phyloP scores from a whole-genome alignment of 1,140 invertebrate genomes.

The Drosophila ercepeae region DNA sequence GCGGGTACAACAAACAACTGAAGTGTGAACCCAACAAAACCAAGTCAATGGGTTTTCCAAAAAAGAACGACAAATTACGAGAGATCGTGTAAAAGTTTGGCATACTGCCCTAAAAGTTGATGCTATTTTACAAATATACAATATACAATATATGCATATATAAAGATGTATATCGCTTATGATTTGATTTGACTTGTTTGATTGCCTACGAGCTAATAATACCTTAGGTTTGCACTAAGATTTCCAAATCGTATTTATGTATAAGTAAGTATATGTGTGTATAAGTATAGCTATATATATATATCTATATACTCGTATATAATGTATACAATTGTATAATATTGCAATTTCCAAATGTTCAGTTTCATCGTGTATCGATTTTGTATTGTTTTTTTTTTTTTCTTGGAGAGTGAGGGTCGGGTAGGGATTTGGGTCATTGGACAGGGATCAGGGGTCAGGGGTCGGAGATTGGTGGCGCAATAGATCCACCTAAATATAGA shows the following conservation, averaged over 20 bases:
- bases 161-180: constrained; percentile 51
- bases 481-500: constrained; percentile 18
- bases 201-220: constrained; percentile 81
- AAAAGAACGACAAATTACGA: constrained; percentile 74
- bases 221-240: constrained; percentile 80
- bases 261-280: constrained; percentile 42
- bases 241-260: constrained; percentile 63
- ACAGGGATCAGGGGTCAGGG: background rate
- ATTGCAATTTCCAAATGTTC: constrained; percentile 76
- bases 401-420: constrained; percentile 1
- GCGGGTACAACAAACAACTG: constrained; percentile 10
- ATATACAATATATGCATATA: constrained; percentile 34
- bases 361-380: constrained; percentile 49
- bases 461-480: constrained; percentile 8
- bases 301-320: constrained; percentile 62
- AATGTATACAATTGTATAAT: constrained; percentile 79
- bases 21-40: constrained; percentile 18
- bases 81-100: constrained; percentile 73
- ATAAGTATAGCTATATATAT: constrained; percentile 50
- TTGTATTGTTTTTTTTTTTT: constrained; percentile 19
- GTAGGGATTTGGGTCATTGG: background rate
- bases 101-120: constrained; percentile 57
- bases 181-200: constrained; percentile 81
- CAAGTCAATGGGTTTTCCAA: constrained; percentile 39
- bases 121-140: constrained; percentile 63